phyloP scores from a whole-genome alignment of 1,140 invertebrate genomes.

The Lanistes nyassanus region DNA sequence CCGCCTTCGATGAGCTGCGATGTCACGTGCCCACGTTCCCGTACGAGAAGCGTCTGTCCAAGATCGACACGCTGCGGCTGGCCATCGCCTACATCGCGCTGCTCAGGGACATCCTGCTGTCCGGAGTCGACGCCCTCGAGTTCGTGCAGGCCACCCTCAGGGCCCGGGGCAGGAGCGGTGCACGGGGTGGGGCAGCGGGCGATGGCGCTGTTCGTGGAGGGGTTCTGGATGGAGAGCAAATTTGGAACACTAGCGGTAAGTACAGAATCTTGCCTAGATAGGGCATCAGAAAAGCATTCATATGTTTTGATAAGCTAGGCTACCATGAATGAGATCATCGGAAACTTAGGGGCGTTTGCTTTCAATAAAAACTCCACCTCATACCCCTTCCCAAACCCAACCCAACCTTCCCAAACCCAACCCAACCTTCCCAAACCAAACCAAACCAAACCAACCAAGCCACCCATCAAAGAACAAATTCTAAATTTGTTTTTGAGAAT shows the following conservation, averaged over 20 bases:
- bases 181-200: background rate
- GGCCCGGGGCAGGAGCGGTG: background rate
- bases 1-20: constrained; percentile 83
- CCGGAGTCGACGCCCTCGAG: constrained; percentile 86
- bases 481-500: too few relatives aligned
- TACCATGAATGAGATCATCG: too few relatives aligned
- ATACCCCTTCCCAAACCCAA: too few relatives aligned
- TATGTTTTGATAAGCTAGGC: too few relatives aligned
- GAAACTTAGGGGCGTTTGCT: too few relatives aligned
- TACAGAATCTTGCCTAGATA: constrained; percentile 28
- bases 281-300: too few relatives aligned
- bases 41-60: constrained; percentile 96
- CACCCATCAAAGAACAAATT: too few relatives aligned
- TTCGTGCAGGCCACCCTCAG: constrained; percentile 92
- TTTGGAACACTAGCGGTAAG: constrained; percentile 97
- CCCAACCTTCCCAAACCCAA: too few relatives aligned
- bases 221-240: constrained; percentile 83
- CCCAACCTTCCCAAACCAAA: too few relatives aligned
- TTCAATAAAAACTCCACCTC: too few relatives aligned
- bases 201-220: constrained; percentile 65
- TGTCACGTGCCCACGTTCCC: constrained; percentile 97
- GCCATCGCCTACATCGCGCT: constrained; percentile 99
- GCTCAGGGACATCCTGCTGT: constrained; percentile 89
- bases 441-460: too few relatives aligned
- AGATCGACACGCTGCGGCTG: constrained; percentile 95